Evolutionary conservation across 2,888 invertebrate species (phyloP).

Genomic region (Acheta domesticus): DNA sequence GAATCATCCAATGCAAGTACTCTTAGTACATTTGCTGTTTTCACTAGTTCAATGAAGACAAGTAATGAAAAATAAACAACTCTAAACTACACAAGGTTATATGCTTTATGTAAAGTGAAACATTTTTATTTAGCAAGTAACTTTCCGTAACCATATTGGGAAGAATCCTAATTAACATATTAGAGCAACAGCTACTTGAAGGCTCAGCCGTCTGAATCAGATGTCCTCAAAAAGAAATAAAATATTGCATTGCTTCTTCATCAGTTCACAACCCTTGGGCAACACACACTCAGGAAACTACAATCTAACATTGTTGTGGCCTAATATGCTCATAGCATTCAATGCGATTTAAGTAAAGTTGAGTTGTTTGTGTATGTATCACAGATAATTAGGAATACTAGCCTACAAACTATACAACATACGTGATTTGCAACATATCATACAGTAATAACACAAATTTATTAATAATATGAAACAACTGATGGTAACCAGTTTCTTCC

Average conservation of each 20-base stretch:
- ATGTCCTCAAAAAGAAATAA: background rate
- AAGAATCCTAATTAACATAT: too few relatives aligned
- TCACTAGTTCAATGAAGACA: too few relatives aligned
- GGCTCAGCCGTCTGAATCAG: too few relatives aligned
- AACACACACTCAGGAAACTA: background rate
- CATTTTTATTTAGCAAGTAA: too few relatives aligned
- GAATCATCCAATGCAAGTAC: background rate
- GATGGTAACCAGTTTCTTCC: constrained; percentile 6
- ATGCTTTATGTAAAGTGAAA: too few relatives aligned
- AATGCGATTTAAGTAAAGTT: background rate
- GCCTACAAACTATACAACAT: constrained; percentile 1
- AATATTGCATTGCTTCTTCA: constrained; percentile 9
- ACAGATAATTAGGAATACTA: constrained; percentile 11
- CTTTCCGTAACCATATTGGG: too few relatives aligned
- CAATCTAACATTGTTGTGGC: background rate
- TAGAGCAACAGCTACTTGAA: too few relatives aligned
- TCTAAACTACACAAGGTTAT: too few relatives aligned
- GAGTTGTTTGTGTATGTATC: background rate
- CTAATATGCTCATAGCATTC: background rate
- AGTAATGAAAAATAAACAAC: too few relatives aligned
- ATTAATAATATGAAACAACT: background rate
- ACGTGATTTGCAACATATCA: too few relatives aligned
- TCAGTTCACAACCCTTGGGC: background rate
- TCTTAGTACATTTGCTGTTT: background rate
- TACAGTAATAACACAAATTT: background rate